Conservation (phyloP, 2,113 vertebrate genomes). For the Origma solitaria region DNA sequence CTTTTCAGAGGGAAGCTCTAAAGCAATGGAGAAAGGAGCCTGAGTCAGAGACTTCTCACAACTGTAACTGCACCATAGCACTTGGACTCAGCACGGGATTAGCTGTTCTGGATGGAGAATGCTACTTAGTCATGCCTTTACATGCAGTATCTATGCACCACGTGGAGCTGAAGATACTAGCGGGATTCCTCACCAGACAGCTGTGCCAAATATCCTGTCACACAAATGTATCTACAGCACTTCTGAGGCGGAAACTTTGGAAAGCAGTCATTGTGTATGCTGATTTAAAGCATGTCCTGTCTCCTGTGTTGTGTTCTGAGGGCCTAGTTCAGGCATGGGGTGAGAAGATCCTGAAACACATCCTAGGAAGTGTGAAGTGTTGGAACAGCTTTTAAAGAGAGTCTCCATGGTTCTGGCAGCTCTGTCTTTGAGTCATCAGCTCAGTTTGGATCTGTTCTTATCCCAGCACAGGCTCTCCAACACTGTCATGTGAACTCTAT, state of each 20-base stretch:
- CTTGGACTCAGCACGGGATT: not conserved
- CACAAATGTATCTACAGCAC: not conserved
- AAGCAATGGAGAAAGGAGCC: constrained; percentile 1
- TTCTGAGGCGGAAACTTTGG: constrained; percentile 12
- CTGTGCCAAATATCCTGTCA: constrained; percentile 56
- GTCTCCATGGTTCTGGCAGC: not conserved
- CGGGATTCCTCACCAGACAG: not conserved
- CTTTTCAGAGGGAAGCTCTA: constrained; percentile 5
- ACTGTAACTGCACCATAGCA: not conserved
- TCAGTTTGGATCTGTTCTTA: not conserved
- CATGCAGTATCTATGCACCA: constrained; percentile 41
- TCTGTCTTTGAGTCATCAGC: not conserved
- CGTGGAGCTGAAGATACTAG: constrained; percentile 5
- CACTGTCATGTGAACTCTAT: not conserved
- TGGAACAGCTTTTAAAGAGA: not conserved
- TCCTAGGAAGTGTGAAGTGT: not conserved
- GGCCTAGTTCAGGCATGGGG: not conserved
- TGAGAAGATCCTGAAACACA: not conserved
- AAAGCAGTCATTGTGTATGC: constrained; percentile 22
- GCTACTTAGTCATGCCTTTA: constrained; percentile 48
- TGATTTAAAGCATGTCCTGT: not conserved
- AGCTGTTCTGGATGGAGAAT: constrained; percentile 18
- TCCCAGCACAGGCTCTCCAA: not conserved
- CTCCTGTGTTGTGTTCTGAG: constrained; percentile 10
- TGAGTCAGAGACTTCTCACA: not conserved